Evolutionary conservation across 2,888 invertebrate species (phyloP).

Genomic region (Clivina fossor): DNA sequence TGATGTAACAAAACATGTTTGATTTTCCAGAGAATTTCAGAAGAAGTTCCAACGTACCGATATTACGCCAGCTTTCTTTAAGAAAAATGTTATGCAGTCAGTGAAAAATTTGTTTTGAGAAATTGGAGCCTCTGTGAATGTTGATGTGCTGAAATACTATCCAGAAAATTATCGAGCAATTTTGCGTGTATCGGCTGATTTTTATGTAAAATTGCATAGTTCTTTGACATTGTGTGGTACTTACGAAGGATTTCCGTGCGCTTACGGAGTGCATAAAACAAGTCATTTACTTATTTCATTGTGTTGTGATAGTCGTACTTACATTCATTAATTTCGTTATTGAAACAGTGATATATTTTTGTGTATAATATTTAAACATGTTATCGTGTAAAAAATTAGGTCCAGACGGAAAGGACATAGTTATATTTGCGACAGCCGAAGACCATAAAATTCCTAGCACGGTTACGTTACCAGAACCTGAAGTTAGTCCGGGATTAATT

Average conservation of each 20-base stretch:
- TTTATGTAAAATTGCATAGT: slow-evolving; percentile 60
- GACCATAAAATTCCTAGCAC: slow-evolving; percentile 75
- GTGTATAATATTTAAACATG: slow-evolving; percentile 48
- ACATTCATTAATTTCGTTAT: slow-evolving; percentile 43
- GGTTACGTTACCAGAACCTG: slow-evolving; percentile 69
- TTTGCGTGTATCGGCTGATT: slow-evolving; percentile 57
- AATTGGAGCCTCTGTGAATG: slow-evolving; percentile 55
- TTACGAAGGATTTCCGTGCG: slow-evolving; percentile 56
- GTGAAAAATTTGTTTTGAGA: slow-evolving; percentile 61
- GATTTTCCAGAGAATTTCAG: slow-evolving; percentile 54
- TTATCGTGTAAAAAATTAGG: slow-evolving; percentile 55
- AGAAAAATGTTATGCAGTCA: slow-evolving; percentile 59
- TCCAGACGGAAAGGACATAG: slow-evolving; percentile 72
- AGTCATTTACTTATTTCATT: slow-evolving; percentile 53
- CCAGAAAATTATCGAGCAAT: slow-evolving; percentile 54
- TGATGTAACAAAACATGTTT: slow-evolving; percentile 32
- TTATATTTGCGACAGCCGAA: slow-evolving; percentile 80
- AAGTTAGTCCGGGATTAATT: slow-evolving; percentile 78
- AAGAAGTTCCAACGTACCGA: slow-evolving; percentile 48
- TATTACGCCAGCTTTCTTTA: slow-evolving; percentile 57
- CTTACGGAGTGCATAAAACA: slow-evolving; percentile 59
- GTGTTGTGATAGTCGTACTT: slow-evolving; percentile 50
- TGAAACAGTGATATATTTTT: too few species aligned
- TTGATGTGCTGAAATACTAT: slow-evolving; percentile 63
- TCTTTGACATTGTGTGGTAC: slow-evolving; percentile 58